phyloP scores from a whole-genome alignment of 2,888 invertebrate species.

The Mythimna pallens region DNA sequence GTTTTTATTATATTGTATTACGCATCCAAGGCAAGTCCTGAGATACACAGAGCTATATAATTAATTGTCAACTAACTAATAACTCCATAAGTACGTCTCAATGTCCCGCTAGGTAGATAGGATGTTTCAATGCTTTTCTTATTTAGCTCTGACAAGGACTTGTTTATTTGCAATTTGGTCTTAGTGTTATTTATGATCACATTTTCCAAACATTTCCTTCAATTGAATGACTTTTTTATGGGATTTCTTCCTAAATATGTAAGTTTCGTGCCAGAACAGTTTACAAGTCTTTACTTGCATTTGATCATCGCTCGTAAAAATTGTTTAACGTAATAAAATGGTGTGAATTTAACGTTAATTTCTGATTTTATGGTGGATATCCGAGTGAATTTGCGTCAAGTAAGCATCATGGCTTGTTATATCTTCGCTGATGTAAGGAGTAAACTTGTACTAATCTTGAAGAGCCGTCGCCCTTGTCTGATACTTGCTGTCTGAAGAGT shows the following conservation, averaged over 20 bases:
- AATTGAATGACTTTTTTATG: slow-evolving; percentile 13
- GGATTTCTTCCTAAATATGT: slow-evolving; percentile 31
- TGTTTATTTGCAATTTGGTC: background rate
- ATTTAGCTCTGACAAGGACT: slow-evolving; percentile 11
- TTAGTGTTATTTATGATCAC: background rate
- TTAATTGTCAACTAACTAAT: slow-evolving; percentile 24
- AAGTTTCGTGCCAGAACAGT: slow-evolving; percentile 49
- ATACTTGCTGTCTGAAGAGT: slow-evolving; percentile 51
- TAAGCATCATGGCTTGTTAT: slow-evolving; percentile 48
- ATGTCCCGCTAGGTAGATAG: slow-evolving; percentile 17
- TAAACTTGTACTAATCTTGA: slow-evolving; percentile 62
- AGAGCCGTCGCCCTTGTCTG: slow-evolving; percentile 62
- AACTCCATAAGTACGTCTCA: slow-evolving; percentile 23
- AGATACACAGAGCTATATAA: slow-evolving; percentile 14
- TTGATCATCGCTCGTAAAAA: slow-evolving; percentile 61
- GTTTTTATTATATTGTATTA: slow-evolving; percentile 20
- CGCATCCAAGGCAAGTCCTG: slow-evolving; percentile 10
- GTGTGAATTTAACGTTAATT: slow-evolving; percentile 69
- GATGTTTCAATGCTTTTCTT: slow-evolving; percentile 27
- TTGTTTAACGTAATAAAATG: slow-evolving; percentile 62
- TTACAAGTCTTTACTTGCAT: slow-evolving; percentile 44
- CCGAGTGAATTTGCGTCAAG: slow-evolving; percentile 75
- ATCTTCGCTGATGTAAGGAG: slow-evolving; percentile 60
- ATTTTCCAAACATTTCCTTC: slow-evolving; percentile 14
- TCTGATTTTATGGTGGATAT: slow-evolving; percentile 76